Percentiles rank a stretch among this genome's conserved stretches.
These are phyloP conservation scores for Setophaga kirtlandii DNA, from an alignment of 2,113 vertebrate genomes.

Conservation along the genomic window DNA sequence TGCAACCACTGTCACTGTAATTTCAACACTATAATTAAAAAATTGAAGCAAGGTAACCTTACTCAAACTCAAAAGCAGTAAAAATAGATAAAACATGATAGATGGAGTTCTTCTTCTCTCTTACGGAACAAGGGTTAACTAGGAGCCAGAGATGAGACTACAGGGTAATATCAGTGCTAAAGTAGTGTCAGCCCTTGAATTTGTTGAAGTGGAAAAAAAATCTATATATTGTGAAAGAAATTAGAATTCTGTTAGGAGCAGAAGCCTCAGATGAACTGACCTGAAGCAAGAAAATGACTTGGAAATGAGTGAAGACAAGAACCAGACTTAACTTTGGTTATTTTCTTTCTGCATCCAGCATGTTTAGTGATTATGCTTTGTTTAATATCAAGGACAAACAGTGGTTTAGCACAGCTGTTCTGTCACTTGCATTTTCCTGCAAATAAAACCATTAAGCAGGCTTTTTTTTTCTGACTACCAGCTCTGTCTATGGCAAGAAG, in stretches of 20 bases:
- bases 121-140: background rate
- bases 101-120: background rate
- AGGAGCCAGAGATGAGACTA: background rate
- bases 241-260: background rate
- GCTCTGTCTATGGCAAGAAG: background rate
- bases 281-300: background rate
- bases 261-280: background rate
- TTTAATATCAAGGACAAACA: constrained; percentile 13
- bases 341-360: background rate
- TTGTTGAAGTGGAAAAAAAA: background rate
- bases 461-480: background rate
- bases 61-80: background rate
- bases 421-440: background rate
- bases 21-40: background rate
- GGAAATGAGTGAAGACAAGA: background rate
- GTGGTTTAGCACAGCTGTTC: background rate
- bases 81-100: background rate
- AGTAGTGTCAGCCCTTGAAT: background rate
- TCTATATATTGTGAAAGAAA: background rate
- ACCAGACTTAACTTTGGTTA: background rate
- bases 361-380: background rate
- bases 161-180: background rate
- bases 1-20: background rate
- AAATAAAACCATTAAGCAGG: background rate
- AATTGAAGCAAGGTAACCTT: background rate